phyloP scores from a whole-genome alignment of 2,888 invertebrate genomes.

The Dasypolia templi region DNA sequence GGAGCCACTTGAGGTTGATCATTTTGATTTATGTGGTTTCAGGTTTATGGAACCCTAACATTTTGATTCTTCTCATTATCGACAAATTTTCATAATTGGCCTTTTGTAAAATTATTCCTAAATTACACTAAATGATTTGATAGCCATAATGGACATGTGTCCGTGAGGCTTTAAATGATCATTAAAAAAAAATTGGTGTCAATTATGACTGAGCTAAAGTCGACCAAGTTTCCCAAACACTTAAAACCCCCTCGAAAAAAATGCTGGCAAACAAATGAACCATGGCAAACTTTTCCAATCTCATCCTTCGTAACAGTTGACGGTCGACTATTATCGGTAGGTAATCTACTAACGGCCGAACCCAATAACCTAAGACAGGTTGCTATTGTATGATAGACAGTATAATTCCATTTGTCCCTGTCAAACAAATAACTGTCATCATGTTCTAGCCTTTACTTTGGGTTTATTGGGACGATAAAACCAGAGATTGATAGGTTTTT shows the following conservation, averaged over 20 bases:
- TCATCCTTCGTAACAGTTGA: not conserved
- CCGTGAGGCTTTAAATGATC: not conserved
- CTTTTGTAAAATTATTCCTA: constrained; percentile 29
- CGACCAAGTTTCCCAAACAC: not conserved
- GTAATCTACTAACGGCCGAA: not conserved
- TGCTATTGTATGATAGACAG: no score
- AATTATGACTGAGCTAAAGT: not conserved
- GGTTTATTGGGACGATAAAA: no score
- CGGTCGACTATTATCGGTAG: not conserved
- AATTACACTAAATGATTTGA: constrained; percentile 50
- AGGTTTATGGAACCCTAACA: constrained; percentile 36
- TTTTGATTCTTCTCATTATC: constrained; percentile 31
- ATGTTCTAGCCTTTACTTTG: no score
- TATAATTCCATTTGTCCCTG: no score
- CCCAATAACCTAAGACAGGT: no score
- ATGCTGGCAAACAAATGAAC: not conserved
- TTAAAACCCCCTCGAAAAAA: not conserved
- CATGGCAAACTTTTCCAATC: no score
- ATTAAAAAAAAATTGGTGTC: not conserved
- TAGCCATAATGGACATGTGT: constrained; percentile 1
- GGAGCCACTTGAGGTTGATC: not conserved
- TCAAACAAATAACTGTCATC: no score
- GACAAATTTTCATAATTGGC: constrained; percentile 49
- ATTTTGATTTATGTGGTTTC: not conserved
- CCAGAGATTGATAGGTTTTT: no score